These are phyloP conservation scores for Pocillopora damicornis DNA, from an alignment of 64 coral and sea anemone species.

Conservation along the genomic window DNA sequence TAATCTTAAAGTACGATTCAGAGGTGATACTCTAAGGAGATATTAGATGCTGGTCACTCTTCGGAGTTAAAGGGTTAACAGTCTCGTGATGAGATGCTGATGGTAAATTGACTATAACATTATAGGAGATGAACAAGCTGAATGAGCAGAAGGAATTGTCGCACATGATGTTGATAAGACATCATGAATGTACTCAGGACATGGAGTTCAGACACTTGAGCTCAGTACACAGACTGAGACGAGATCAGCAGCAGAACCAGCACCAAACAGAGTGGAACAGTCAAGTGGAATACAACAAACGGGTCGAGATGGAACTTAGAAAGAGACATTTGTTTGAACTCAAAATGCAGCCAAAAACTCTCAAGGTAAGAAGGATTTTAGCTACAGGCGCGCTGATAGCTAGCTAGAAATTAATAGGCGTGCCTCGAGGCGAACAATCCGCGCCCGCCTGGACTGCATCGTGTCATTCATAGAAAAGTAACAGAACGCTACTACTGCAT, in stretches of 20 bases:
- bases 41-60: too few relatives aligned
- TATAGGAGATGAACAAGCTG: slow-evolving; percentile 95
- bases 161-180: slow-evolving; percentile 88
- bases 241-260: slow-evolving; percentile 91
- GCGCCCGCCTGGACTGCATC: too few relatives aligned
- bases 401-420: too few relatives aligned
- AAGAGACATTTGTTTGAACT: slow-evolving; percentile 88
- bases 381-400: too few relatives aligned
- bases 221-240: slow-evolving; percentile 76
- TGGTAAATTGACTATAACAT: too few relatives aligned
- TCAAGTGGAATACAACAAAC: slow-evolving; percentile 98
- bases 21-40: too few relatives aligned
- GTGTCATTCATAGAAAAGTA: too few relatives aligned
- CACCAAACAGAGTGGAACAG: slow-evolving; percentile 87
- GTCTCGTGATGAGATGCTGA: too few relatives aligned
- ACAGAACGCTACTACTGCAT: too few relatives aligned
- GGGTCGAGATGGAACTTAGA: slow-evolving; percentile 78
- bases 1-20: too few relatives aligned
- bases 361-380: slow-evolving; percentile 66
- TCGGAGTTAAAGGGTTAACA: too few relatives aligned
- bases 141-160: slow-evolving; percentile 84
- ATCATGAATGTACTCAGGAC: slow-evolving; percentile 96
- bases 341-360: slow-evolving; percentile 96
- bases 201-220: slow-evolving; percentile 87
- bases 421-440: too few relatives aligned